Percentiles rank a stretch among this genome's conserved stretches.
These are phyloP conservation scores for Contarinia nasturtii DNA, from an alignment of 1,140 invertebrate species.

Conservation along the genomic window DNA sequence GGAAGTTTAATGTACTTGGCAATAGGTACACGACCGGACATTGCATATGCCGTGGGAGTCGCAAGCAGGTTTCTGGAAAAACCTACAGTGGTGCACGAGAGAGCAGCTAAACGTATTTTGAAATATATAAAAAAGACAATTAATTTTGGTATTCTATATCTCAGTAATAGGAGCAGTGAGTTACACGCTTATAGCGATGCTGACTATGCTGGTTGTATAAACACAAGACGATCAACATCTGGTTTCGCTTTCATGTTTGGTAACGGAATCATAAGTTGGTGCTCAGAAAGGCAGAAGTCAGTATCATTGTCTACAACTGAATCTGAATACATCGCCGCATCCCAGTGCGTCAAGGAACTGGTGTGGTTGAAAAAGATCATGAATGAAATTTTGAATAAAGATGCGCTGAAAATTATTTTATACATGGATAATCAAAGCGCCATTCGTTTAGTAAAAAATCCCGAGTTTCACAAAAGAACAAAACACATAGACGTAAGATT, in stretches of 20 bases:
- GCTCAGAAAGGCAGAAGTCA: constrained; percentile 16
- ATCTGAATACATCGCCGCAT: constrained; percentile 19
- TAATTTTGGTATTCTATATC: constrained; percentile 9
- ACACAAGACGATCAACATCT: constrained; percentile 14
- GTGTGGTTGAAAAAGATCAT: constrained; percentile 14
- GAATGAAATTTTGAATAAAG: constrained; percentile 6
- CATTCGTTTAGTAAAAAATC: constrained; percentile 7
- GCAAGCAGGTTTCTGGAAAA: constrained; percentile 11
- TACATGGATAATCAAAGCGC: constrained; percentile 9
- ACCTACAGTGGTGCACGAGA: constrained; percentile 13
- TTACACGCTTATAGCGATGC: constrained; percentile 14
- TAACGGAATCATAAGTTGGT: constrained; percentile 18
- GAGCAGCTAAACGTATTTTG: constrained; percentile 15
- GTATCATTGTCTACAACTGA: constrained; percentile 22
- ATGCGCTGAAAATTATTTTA: background rate
- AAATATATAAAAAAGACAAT: constrained; percentile 24
- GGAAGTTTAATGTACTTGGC: constrained; percentile 21
- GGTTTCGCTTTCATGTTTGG: constrained; percentile 13
- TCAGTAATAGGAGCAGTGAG: background rate
- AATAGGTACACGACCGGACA: constrained; percentile 20
- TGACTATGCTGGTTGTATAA: constrained; percentile 15
- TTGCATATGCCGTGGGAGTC: constrained; percentile 19
- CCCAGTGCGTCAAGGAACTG: constrained; percentile 12
- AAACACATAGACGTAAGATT: constrained; percentile 10
- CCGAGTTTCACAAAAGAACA: constrained; percentile 4